Conservation (phyloP, 2,113 vertebrate species). For the Haplochromis vanheusdeni region DNA sequence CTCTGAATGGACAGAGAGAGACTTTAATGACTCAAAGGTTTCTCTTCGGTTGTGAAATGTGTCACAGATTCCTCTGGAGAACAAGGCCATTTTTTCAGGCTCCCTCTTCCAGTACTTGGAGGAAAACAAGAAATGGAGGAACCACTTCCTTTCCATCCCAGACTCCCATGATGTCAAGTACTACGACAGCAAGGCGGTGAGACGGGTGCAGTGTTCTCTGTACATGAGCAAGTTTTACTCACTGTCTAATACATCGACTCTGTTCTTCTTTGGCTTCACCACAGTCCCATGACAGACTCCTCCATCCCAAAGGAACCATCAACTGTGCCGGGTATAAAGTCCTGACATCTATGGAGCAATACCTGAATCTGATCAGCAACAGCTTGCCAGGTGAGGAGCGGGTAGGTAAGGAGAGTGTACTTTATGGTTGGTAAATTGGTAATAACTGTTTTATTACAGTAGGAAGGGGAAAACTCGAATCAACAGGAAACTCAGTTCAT, state of each 20-base stretch:
- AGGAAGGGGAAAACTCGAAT: neutral
- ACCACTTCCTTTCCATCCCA: conserved; percentile 82
- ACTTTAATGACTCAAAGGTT: neutral
- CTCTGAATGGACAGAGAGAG: neutral
- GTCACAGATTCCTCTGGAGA: conserved; percentile 75
- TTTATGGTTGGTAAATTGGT: fast-evolving
- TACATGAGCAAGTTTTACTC: neutral
- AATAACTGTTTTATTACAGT: neutral
- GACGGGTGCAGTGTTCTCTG: neutral
- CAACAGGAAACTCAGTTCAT: neutral
- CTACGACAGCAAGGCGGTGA: conserved; percentile 86
- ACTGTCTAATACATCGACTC: neutral
- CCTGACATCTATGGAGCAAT: conserved; percentile 85
- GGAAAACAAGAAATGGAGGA: conserved; percentile 93
- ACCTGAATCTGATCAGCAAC: conserved; percentile 80
- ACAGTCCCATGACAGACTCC: conserved; percentile 80
- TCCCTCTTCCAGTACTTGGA: conserved; percentile 89
- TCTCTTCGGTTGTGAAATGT: neutral
- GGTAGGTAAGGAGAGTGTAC: conserved; percentile 64
- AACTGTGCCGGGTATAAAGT: conserved; percentile 88
- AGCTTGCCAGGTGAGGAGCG: conserved; percentile 79
- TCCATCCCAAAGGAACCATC: conserved; percentile 77
- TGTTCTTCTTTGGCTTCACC: neutral
- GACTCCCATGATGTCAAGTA: conserved; percentile 83
- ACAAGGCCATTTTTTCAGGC: conserved; percentile 88